Conservation (phyloP, 2,797 vertebrate genomes). For the Astyanax mexicanus region DNA sequence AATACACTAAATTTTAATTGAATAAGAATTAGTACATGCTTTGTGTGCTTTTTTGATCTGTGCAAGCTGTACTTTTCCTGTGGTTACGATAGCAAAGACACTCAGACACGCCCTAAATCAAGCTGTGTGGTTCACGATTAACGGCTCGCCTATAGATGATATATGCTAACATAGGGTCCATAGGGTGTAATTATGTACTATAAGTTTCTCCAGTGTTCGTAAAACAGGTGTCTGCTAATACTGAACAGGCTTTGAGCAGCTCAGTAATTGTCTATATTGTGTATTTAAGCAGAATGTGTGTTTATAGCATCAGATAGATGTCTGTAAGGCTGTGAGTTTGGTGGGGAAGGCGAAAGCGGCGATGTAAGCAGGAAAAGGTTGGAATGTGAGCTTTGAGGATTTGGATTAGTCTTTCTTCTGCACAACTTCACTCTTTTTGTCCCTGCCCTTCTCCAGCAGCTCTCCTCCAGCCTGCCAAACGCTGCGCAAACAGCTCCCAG, state of each 20-base stretch:
- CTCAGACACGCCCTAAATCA: too few relatives aligned
- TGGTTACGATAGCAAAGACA: too few relatives aligned
- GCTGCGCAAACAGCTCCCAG: slow-evolving; percentile 30
- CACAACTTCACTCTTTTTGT: slow-evolving; percentile 63
- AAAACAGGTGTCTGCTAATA: neutral
- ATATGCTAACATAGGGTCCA: too few relatives aligned
- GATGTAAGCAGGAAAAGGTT: neutral
- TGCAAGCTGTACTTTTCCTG: too few relatives aligned
- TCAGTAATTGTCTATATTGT: neutral
- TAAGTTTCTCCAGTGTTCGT: neutral
- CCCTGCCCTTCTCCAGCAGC: slow-evolving; percentile 53
- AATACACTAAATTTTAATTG: too few relatives aligned
- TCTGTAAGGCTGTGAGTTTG: neutral
- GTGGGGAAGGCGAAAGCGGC: neutral
- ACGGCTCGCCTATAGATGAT: too few relatives aligned
- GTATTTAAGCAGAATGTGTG: neutral
- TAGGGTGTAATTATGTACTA: neutral
- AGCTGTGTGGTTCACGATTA: too few relatives aligned
- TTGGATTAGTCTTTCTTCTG: slow-evolving; percentile 73
- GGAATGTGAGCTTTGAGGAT: slow-evolving; percentile 64
- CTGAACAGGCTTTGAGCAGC: neutral
- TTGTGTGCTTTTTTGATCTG: too few relatives aligned
- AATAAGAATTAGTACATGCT: too few relatives aligned
- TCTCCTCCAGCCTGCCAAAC: slow-evolving; percentile 34
- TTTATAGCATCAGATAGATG: too few relatives aligned